These are phyloP conservation scores for Platanista minor DNA, from an alignment of 2,113 vertebrate genomes.

Conservation along the genomic window DNA sequence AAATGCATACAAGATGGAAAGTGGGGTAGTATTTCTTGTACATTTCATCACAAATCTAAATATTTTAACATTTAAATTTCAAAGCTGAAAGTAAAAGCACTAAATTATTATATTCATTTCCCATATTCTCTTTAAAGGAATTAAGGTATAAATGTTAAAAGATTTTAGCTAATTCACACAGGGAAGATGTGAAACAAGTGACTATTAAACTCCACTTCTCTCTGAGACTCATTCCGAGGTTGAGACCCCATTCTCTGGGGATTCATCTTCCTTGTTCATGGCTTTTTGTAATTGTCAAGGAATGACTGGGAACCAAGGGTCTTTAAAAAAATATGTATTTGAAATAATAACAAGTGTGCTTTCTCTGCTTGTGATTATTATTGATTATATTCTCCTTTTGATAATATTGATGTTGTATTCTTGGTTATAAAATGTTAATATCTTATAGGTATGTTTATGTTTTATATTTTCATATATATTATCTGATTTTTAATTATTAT, in stretches of 20 bases:
- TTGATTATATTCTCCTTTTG: constrained; percentile 1
- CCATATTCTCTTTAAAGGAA: constrained; percentile 8
- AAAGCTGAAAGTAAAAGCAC: background rate
- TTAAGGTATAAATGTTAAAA: constrained; percentile 10
- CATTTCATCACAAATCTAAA: background rate
- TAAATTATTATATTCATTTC: background rate
- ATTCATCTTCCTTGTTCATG: background rate
- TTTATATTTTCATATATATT: constrained; percentile 35
- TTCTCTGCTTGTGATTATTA: constrained; percentile 12
- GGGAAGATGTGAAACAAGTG: background rate
- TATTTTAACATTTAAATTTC: constrained; percentile 10
- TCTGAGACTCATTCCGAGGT: background rate
- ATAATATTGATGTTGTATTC: background rate
- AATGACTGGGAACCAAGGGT: background rate
- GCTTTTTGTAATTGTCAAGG: constrained; percentile 1
- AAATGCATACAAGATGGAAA: background rate
- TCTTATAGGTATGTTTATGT: background rate
- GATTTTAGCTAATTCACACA: background rate
- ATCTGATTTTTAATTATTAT: constrained; percentile 13
- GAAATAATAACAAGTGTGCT: background rate
- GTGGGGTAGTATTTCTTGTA: background rate
- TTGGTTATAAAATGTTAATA: background rate
- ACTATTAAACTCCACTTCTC: background rate
- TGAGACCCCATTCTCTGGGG: background rate
- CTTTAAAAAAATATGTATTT: background rate